Conservation (phyloP, 1,140 invertebrate species). For the Aphelenchoides fujianensis region DNA sequence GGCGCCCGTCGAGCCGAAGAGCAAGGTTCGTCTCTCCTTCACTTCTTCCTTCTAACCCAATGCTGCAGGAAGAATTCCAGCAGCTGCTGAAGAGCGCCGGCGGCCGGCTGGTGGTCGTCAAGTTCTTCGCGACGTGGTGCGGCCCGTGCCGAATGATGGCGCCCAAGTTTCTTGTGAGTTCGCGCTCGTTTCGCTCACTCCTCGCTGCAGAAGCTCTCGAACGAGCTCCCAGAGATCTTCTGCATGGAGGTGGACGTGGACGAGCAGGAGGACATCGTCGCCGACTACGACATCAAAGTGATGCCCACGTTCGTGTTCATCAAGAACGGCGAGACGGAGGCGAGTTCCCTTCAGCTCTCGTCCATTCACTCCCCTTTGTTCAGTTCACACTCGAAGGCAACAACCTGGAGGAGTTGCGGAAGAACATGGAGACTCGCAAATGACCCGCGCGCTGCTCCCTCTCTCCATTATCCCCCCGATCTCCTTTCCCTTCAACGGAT, state of each 20-base stretch:
- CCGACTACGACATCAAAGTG: constrained; percentile 57
- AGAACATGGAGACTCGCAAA: constrained; percentile 29
- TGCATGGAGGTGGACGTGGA: constrained; percentile 57
- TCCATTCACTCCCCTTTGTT: constrained; percentile 21
- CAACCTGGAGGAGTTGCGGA: constrained; percentile 41
- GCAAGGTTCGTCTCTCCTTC: too few species aligned
- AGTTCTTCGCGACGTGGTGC: constrained; percentile 71
- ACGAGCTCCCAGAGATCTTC: constrained; percentile 42
- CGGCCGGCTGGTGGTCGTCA: constrained; percentile 80
- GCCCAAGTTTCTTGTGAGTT: constrained; percentile 69
- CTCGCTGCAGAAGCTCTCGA: constrained; percentile 63
- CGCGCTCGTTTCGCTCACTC: background rate
- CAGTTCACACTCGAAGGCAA: constrained; percentile 42
- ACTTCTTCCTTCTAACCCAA: too few species aligned
- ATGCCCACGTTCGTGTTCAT: constrained; percentile 60
- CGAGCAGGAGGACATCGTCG: constrained; percentile 50
- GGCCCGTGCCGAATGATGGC: constrained; percentile 89
- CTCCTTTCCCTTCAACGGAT: too few species aligned
- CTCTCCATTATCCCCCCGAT: too few species aligned
- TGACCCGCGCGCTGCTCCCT: too few species aligned
- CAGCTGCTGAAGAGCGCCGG: constrained; percentile 73
- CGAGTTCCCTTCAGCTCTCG: constrained; percentile 25
- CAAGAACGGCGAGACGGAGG: constrained; percentile 50
- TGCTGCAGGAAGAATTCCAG: constrained; percentile 66
- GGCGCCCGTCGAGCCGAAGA: too few species aligned